Conservation (phyloP, 2,113 vertebrate species). For the Anas platyrhynchos region DNA sequence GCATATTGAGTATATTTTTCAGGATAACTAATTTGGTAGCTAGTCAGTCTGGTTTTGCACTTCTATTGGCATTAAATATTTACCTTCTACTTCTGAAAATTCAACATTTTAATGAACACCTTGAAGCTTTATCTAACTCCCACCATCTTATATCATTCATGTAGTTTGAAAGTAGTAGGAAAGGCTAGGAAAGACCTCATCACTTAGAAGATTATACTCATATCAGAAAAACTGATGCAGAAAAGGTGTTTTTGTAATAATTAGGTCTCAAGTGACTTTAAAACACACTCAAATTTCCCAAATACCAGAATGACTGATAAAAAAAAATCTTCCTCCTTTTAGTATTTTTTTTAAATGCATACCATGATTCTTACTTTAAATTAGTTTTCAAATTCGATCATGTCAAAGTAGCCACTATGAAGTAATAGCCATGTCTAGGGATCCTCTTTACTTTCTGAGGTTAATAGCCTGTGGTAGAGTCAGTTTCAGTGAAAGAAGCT, state of each 20-base stretch:
- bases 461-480: not conserved
- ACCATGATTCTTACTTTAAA: not conserved
- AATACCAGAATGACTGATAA: not conserved
- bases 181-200: not conserved
- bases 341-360: not conserved
- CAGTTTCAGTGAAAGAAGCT: not conserved
- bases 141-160: not conserved
- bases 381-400: not conserved
- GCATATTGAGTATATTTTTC: not conserved
- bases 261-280: slow-evolving; percentile 3
- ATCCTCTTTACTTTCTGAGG: not conserved
- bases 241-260: slow-evolving; percentile 6
- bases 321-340: too few relatives aligned
- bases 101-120: slow-evolving; percentile 33
- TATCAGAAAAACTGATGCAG: not conserved
- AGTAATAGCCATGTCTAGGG: not conserved
- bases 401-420: not conserved
- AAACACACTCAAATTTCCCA: not conserved
- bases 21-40: not conserved
- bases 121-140: not conserved
- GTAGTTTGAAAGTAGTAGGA: not conserved
- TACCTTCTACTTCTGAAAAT: slow-evolving; percentile 13
- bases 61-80: slow-evolving; percentile 36
- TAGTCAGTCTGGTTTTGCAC: not conserved
- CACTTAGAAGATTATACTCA: not conserved